Conservation (phyloP, 2,113 vertebrate species). For the Gobio gobio region DNA sequence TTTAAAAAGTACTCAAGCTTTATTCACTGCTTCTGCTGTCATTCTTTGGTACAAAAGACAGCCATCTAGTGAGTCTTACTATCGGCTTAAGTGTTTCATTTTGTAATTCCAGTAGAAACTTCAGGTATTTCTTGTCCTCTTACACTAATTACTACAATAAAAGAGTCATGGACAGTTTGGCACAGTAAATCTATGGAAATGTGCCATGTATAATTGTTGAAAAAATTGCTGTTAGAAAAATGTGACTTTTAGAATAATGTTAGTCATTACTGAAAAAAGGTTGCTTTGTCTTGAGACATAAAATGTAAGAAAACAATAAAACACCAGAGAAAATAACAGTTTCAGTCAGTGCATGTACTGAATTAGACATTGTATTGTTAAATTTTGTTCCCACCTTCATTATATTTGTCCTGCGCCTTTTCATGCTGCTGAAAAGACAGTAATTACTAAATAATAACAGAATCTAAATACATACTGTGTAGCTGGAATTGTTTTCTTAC, state of each 20-base stretch:
- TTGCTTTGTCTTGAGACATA: background rate
- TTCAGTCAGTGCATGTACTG: too few relatives aligned
- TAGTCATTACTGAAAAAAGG: background rate
- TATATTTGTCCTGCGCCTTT: background rate
- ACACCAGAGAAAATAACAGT: background rate
- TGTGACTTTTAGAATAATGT: background rate
- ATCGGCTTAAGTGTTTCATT: background rate
- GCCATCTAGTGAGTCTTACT: background rate
- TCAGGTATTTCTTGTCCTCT: conserved; percentile 2
- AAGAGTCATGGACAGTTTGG: background rate
- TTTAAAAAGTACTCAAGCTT: conserved; percentile 58
- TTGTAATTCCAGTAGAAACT: background rate
- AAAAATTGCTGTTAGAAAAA: background rate
- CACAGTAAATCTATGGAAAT: background rate
- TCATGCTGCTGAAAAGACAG: conserved; percentile 1
- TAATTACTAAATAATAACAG: background rate
- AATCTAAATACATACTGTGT: background rate
- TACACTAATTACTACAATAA: conserved; percentile 4
- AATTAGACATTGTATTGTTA: background rate
- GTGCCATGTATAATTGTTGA: conserved; percentile 1
- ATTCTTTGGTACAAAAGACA: background rate
- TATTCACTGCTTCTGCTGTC: conserved; percentile 30
- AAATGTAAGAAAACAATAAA: background rate
- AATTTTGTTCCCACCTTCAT: background rate
- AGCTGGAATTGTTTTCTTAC: conserved; percentile 20